Percentiles rank a stretch among this genome's conserved stretches.
Evolutionary conservation across 2,113 vertebrate genomes (phyloP).

Genomic region (Pygoscelis adeliae): DNA sequence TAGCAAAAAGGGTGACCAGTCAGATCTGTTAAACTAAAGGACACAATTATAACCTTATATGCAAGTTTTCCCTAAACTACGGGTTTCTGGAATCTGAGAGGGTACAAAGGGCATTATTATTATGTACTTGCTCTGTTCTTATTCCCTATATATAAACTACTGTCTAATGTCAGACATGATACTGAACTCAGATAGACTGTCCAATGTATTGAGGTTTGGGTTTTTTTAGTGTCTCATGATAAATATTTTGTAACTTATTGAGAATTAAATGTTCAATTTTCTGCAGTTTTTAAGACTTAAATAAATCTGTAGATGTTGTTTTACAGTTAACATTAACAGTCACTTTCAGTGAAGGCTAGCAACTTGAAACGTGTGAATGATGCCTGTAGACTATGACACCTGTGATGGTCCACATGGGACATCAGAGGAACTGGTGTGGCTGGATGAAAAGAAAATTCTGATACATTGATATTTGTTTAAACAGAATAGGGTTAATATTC

Average conservation of each 20-base stretch:
- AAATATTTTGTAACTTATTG: neutral
- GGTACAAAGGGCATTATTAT: neutral
- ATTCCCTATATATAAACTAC: neutral
- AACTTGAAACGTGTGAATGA: neutral
- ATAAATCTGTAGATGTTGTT: neutral
- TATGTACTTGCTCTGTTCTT: neutral
- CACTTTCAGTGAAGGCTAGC: neutral
- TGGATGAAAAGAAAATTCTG: neutral
- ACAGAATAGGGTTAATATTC: neutral
- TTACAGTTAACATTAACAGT: neutral
- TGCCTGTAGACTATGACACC: neutral
- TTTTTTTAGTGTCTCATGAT: neutral
- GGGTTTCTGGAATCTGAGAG: neutral
- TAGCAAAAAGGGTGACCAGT: neutral
- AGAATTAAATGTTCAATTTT: neutral
- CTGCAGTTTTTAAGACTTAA: neutral
- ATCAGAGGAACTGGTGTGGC: neutral
- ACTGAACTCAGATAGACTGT: neutral
- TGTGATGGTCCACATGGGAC: neutral
- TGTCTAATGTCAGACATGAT: neutral
- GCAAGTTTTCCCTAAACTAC: neutral
- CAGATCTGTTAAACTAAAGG: neutral
- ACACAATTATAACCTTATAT: neutral
- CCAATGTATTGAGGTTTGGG: neutral
- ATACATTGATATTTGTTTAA: neutral